Evolutionary conservation across 1,140 invertebrate genomes (phyloP).

Genomic region (Lordiphosa stackelbergi): DNA sequence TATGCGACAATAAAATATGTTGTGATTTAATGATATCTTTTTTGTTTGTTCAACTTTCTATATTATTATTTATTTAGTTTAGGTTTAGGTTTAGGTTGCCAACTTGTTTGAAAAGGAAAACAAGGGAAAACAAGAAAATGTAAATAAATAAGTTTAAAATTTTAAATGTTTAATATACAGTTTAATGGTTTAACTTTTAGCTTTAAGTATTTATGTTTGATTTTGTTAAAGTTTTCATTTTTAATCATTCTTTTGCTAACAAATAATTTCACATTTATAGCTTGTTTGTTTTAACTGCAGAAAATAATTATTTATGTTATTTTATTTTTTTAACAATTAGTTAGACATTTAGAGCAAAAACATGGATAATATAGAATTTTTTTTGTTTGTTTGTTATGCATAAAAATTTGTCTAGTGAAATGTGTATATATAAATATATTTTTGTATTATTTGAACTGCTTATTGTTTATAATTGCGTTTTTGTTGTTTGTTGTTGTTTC

Average conservation of each 20-base stretch:
- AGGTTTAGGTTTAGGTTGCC: slow-evolving; percentile 45
- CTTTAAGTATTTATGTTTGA: slow-evolving; percentile 15
- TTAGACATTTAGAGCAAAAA: slow-evolving; percentile 76
- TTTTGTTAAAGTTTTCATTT: slow-evolving; percentile 9
- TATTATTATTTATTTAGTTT: slow-evolving; percentile 45
- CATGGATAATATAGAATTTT: slow-evolving; percentile 72
- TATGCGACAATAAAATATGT: slow-evolving; percentile 62
- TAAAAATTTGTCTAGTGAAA: slow-evolving; percentile 72
- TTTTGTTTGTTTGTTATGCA: slow-evolving; percentile 57
- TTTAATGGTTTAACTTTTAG: slow-evolving; percentile 51
- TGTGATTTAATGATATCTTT: slow-evolving; percentile 11
- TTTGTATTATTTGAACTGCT: slow-evolving; percentile 45
- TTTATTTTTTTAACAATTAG: slow-evolving; percentile 60
- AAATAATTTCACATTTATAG: slow-evolving; percentile 67
- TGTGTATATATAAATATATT: slow-evolving; percentile 68
- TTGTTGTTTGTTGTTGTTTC: slow-evolving; percentile 66
- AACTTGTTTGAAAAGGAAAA: slow-evolving; percentile 57
- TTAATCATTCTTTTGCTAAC: slow-evolving; percentile 43
- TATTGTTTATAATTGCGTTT: slow-evolving; percentile 73
- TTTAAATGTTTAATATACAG: slow-evolving; percentile 61
- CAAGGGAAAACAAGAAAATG: slow-evolving; percentile 35
- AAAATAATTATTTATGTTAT: slow-evolving; percentile 57
- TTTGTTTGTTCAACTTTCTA: slow-evolving; percentile 49
- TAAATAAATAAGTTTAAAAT: slow-evolving; percentile 46
- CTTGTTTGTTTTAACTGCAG: slow-evolving; percentile 52